These are phyloP conservation scores for Nomada lathburiana DNA, from an alignment of 2,888 invertebrate genomes.

Conservation along the genomic window DNA sequence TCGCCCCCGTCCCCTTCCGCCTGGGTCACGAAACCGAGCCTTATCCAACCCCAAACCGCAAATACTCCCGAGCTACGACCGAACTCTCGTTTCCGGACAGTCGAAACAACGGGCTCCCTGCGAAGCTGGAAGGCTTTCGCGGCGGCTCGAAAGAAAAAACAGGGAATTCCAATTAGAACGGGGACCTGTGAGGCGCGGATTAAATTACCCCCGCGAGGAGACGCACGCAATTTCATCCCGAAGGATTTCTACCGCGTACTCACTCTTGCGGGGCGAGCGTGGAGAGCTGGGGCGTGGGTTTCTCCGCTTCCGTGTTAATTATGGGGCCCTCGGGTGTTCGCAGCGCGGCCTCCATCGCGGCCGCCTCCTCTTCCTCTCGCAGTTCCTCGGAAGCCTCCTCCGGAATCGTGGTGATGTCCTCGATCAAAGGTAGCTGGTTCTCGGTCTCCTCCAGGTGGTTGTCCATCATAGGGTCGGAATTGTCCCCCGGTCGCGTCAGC, in stretches of 20 bases:
- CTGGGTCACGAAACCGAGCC: background rate
- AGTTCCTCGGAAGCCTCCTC: conserved; percentile 87
- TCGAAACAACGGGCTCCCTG: background rate
- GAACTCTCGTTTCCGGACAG: background rate
- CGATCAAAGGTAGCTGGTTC: conserved; percentile 79
- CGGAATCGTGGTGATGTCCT: conserved; percentile 83
- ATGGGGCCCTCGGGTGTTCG: conserved; percentile 73
- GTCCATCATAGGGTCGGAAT: conserved; percentile 84
- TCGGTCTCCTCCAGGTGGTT: conserved; percentile 79
- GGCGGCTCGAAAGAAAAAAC: background rate
- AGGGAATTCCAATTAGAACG: conserved; percentile 39
- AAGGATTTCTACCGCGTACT: conserved; percentile 60
- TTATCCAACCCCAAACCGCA: background rate
- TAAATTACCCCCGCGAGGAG: conserved; percentile 34
- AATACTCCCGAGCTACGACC: background rate
- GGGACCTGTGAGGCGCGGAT: conserved; percentile 2
- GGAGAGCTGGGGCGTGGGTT: conserved; percentile 59
- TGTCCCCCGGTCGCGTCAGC: conserved; percentile 89
- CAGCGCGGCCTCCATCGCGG: conserved; percentile 83
- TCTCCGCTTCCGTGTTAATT: conserved; percentile 75
- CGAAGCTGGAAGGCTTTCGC: too few species aligned
- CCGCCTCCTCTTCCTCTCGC: conserved; percentile 85
- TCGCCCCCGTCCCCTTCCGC: background rate
- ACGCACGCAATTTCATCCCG: conserved; percentile 26
- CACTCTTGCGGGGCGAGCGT: conserved; percentile 67